These are phyloP conservation scores for Columba guinea DNA, from an alignment of 2,797 vertebrate species.

Conservation along the genomic window DNA sequence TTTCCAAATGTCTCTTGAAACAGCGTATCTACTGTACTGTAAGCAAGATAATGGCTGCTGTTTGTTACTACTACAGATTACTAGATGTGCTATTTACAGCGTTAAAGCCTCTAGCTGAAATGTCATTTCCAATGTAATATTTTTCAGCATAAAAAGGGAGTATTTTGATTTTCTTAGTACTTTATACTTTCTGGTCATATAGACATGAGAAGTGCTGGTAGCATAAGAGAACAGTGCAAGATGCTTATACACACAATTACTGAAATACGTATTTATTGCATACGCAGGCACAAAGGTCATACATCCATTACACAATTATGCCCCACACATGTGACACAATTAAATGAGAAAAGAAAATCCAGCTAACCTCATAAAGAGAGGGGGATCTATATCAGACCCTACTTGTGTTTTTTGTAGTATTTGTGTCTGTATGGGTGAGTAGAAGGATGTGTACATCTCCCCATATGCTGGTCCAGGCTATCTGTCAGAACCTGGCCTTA, in stretches of 20 bases:
- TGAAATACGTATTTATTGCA: neutral
- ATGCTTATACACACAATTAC: neutral
- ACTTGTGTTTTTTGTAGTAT: neutral
- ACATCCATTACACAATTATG: neutral
- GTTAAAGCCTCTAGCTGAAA: neutral
- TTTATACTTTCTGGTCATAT: neutral
- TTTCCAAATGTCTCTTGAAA: constrained; percentile 20
- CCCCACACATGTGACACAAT: neutral
- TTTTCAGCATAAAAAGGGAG: neutral
- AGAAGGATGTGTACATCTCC: neutral
- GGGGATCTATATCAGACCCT: neutral
- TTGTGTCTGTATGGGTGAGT: neutral
- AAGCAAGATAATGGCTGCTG: constrained; percentile 15
- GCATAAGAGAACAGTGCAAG: neutral
- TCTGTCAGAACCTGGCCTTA: neutral
- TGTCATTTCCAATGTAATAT: neutral
- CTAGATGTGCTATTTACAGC: neutral
- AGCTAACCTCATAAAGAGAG: neutral
- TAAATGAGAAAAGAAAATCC: neutral
- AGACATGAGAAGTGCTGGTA: neutral
- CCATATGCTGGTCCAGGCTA: neutral
- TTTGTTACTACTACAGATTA: neutral
- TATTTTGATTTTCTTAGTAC: neutral
- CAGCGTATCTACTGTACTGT: neutral
- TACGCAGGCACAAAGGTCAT: neutral